Base-by-base conservation (phyloP, 2,888 invertebrate genomes). In the Agonopterix arenella region DNA sequence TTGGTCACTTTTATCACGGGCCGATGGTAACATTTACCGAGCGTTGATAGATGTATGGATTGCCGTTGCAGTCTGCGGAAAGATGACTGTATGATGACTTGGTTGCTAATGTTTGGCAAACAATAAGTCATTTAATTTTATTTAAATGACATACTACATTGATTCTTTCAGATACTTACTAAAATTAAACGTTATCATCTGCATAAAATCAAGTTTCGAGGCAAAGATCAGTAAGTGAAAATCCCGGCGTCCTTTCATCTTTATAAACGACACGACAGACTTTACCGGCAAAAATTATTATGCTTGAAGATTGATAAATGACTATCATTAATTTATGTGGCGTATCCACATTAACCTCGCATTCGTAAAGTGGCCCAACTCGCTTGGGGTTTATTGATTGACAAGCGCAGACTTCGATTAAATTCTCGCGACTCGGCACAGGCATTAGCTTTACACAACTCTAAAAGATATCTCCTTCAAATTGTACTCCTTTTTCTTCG, bases 1-100 rank as follows among this genome's bases (percentile, higher is more conserved):
- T 73, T 80, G 86, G 86, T 86, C 86, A 89, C 80, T 88, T 88
- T 89, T 89, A 89, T 88, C 89, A 85, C 84, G 66, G 81, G 69
- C 58, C 73, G 70, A 73, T 73, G 77, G 79, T 73, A 77, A 76
- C 76, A 72, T 84, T 84, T 82, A 80, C 79, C 76, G 70, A 56
- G 70, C 75, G 76, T 66, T 67, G 68, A 71, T 68, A 69, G 52
- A 63, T 59, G 59, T 73, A 62, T 80, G 80, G 82, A 83, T 61
- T 56, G 49, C 49, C 11, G n/a, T 38, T 48, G 16, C 28, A 5
- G 28, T 28, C 28, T 28, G 28, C 28, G 28, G 28, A 1, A 28
- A n/a, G n/a, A 28, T 2, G 28, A 4, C 4, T 4, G 2, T 18
- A 1, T 4, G 2, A 1, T 18, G 4, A 18, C 16, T 1, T 28